Base-by-base conservation (phyloP, 1,140 invertebrate species). In the Leptinotarsa defecta region DNA sequence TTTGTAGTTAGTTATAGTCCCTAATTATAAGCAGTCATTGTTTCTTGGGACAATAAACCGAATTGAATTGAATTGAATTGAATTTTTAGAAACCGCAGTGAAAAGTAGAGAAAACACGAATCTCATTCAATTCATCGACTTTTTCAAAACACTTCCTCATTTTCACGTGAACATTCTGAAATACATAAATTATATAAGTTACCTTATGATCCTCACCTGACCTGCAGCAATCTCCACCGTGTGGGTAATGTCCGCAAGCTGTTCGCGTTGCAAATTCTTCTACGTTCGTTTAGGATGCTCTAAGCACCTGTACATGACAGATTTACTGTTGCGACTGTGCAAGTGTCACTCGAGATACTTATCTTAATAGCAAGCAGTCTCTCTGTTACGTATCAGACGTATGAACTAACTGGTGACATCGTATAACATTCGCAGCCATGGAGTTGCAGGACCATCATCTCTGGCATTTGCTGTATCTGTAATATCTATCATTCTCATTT, bases 311-410 rank as follows among this genome's bases (percentile, higher is more conserved):
- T 57, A 57, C 52, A 57, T 57, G 52, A 57, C 52, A 57, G 52
- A 57, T 57, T 57, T 57, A 57, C 52, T 57, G 52, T 57, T 57
- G 52, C 52, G 52, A 0, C n/a, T n/a, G 52, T 57, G 52, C 52
- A 57, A 57, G 52, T 57, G 52, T 57, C 52, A 57, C 52, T 57
- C 17, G 52, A 57, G 52, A 57, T 57, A 57, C 52, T 57, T 57
- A 57, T 57, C 52, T 57, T 57, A 57, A 57, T 57, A 57, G 52
- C 52, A 57, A 15, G 52, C n/a, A 57, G 52, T 57, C 52, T 57
- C 52, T 17, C 52, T 57, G 52, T 57, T 43, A 57, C 52, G 52
- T 57, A 57, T 57, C n/a, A 57, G 52, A 57, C 52, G 52, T 57
- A 17, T 57, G 52, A 15, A 57, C 52, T 57, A 57, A 57, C 52